These are phyloP conservation scores for Pachycephala philippinensis DNA, from an alignment of 2,113 vertebrate species.

Conservation along the genomic window DNA sequence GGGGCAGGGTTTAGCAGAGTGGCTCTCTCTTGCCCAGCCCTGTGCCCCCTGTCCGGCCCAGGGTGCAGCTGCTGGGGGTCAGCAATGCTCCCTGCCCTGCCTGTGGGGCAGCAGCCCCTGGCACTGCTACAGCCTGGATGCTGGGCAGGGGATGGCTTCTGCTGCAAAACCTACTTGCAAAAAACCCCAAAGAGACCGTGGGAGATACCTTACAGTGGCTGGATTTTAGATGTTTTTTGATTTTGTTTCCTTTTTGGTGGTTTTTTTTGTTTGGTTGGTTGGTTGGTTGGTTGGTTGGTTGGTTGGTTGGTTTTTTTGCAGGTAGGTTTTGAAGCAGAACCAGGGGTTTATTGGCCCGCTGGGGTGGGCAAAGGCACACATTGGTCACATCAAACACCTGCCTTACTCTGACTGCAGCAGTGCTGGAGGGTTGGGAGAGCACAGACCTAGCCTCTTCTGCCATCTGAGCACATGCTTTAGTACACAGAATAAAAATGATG, in stretches of 20 bases:
- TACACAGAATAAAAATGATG: neutral
- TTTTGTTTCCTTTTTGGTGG: too few species aligned
- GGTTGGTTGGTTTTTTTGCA: neutral
- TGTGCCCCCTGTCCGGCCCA: fast-evolving
- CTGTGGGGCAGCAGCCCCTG: neutral
- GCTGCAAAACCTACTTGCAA: neutral
- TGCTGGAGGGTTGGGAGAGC: neutral
- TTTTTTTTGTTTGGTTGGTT: too few species aligned
- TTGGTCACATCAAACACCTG: neutral
- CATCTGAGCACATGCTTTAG: neutral
- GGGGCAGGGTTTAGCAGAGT: neutral
- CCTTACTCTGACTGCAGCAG: neutral
- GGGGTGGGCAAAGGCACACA: neutral
- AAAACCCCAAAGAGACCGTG: neutral
- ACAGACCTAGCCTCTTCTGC: neutral
- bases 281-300: too few species aligned
- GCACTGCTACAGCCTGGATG: neutral
- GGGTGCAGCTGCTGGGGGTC: neutral
- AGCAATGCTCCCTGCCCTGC: neutral
- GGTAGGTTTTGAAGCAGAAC: neutral
- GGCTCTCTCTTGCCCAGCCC: neutral
- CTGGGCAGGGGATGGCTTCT: neutral
- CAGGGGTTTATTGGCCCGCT: neutral
- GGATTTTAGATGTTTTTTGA: fast-evolving
- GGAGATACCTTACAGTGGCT: neutral